phyloP scores from a whole-genome alignment of 2,113 vertebrate species.

The Hippoglossus stenolepis region DNA sequence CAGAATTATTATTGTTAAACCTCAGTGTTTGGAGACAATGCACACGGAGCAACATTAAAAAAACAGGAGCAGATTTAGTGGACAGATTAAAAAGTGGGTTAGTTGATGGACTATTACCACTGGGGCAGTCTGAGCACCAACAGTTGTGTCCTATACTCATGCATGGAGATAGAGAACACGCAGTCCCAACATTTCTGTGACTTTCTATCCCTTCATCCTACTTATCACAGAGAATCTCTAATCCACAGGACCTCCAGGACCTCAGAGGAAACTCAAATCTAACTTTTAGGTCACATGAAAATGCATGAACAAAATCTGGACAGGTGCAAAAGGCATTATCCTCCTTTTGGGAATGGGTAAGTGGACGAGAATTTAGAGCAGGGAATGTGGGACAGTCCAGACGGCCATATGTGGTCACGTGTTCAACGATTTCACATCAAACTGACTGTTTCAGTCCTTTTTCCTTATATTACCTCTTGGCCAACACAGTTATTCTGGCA shows the following conservation, averaged over 20 bases:
- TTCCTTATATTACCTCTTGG: background rate
- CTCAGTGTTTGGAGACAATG: background rate
- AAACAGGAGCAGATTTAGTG: slow-evolving; percentile 43
- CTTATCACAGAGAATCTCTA: slow-evolving; percentile 37
- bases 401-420: slow-evolving; percentile 9
- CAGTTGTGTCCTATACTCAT: slow-evolving; percentile 24
- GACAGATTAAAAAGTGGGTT: slow-evolving; percentile 59
- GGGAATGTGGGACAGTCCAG: slow-evolving; percentile 55
- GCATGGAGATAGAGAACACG: slow-evolving; percentile 19
- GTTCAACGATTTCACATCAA: slow-evolving; percentile 43
- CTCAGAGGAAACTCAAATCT: slow-evolving; percentile 43
- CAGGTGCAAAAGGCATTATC: slow-evolving; percentile 64
- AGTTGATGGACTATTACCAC: slow-evolving; percentile 37
- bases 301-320: slow-evolving; percentile 36
- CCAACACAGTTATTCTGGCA: background rate
- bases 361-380: slow-evolving; percentile 43
- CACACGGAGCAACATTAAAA: slow-evolving; percentile 4
- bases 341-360: slow-evolving; percentile 33
- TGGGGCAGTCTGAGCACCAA: slow-evolving; percentile 1
- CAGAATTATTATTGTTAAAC: background rate
- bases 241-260: slow-evolving; percentile 54
- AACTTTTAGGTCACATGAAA: slow-evolving; percentile 49
- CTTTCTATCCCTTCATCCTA: slow-evolving; percentile 33
- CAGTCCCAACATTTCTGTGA: background rate
- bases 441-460: background rate